Evolutionary conservation across 2,797 vertebrate genomes (phyloP).

Genomic region (Takifugu ocellatus): DNA sequence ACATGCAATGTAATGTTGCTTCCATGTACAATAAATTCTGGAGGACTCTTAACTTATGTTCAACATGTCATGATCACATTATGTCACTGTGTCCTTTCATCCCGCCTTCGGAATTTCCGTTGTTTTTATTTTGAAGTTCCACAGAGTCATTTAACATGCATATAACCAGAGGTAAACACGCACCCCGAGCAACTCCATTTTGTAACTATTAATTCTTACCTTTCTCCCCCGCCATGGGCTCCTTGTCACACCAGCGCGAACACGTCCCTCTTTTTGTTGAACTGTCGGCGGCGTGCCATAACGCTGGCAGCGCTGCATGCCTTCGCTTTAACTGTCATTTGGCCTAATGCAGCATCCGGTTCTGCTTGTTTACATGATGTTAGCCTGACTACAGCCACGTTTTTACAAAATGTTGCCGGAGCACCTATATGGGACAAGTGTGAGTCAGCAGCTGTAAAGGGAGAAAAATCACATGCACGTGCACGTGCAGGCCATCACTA

Average conservation of each 20-base stretch:
- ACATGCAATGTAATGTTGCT: conserved; percentile 75
- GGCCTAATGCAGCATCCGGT: conserved; percentile 65
- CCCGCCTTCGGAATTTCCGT: conserved; percentile 61
- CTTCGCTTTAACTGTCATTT: conserved; percentile 66
- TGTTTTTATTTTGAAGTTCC: conserved; percentile 71
- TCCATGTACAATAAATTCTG: conserved; percentile 77
- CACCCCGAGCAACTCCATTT: conserved; percentile 73
- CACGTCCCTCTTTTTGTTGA: conserved; percentile 64
- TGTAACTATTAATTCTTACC: conserved; percentile 80
- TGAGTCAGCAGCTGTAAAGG: conserved; percentile 9
- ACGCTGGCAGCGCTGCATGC: conserved; percentile 46
- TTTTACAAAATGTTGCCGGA: conserved; percentile 46
- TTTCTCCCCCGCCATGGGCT: conserved; percentile 62
- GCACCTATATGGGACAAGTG: conserved; percentile 30
- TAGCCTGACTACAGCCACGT: conserved; percentile 44
- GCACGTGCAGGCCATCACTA: not conserved
- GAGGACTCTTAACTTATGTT: conserved; percentile 81
- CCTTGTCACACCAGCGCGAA: conserved; percentile 64
- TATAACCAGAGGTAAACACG: conserved; percentile 82
- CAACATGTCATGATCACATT: conserved; percentile 69
- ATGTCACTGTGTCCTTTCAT: conserved; percentile 57
- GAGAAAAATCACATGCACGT: not conserved
- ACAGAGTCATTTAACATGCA: conserved; percentile 74
- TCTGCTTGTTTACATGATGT: conserved; percentile 66
- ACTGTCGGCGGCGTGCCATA: conserved; percentile 54